Evolutionary conservation across 2,888 invertebrate species (phyloP).

Genomic region (Aporophyla nigra): DNA sequence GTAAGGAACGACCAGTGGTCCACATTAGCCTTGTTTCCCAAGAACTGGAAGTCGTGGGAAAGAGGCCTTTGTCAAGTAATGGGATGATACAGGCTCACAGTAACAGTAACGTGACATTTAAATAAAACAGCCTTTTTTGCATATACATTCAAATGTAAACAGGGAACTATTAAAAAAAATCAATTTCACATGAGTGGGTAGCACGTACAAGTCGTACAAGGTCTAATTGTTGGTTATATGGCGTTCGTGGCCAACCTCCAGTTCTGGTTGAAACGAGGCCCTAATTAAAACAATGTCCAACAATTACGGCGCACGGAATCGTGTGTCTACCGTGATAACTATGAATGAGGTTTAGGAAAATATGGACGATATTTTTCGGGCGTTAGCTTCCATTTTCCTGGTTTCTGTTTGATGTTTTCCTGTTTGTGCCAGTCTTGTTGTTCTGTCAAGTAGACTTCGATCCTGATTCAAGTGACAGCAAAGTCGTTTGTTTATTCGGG

Average conservation of each 20-base stretch:
- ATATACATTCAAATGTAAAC: conserved; percentile 31
- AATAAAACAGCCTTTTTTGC: conserved; percentile 7
- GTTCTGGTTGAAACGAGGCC: conserved; percentile 42
- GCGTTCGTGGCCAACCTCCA: conserved; percentile 49
- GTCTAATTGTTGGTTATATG: conserved; percentile 57
- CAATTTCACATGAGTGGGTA: conserved; percentile 47
- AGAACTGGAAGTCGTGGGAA: too few species aligned
- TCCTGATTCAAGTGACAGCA: neutral
- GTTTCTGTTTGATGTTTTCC: neutral
- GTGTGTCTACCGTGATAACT: conserved; percentile 40
- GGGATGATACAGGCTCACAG: too few species aligned
- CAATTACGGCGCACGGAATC: conserved; percentile 54
- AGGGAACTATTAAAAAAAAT: conserved; percentile 43
- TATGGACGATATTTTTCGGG: conserved; percentile 10
- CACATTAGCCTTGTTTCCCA: too few species aligned
- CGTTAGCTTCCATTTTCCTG: neutral
- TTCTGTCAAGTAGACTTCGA: neutral
- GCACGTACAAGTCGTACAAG: conserved; percentile 37
- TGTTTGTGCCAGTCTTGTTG: neutral
- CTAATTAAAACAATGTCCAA: conserved; percentile 62
- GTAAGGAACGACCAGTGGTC: too few species aligned
- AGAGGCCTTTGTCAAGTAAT: too few species aligned
- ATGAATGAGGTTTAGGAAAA: conserved; percentile 33
- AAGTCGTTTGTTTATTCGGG: neutral
- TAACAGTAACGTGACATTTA: neutral